Percentiles rank a stretch among this genome's conserved stretches.
Conservation (phyloP, 1,140 invertebrate genomes). For the Pteromalus puparum region DNA sequence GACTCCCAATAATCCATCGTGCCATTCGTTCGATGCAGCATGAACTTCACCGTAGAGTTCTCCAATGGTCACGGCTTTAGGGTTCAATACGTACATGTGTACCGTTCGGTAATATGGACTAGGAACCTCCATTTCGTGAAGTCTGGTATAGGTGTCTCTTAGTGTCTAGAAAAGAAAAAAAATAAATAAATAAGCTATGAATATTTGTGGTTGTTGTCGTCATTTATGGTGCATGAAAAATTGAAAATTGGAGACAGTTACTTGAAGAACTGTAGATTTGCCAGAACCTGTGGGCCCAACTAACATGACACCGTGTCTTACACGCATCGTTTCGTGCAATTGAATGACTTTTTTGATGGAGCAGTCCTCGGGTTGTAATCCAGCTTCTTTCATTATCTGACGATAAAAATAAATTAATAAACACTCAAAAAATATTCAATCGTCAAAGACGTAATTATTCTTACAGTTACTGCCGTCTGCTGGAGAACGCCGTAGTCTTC, state of each 20-base stretch:
- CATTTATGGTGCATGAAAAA: too few relatives aligned
- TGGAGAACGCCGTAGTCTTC: constrained; percentile 87
- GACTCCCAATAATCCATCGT: constrained; percentile 88
- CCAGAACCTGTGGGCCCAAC: constrained; percentile 92
- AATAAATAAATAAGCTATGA: too few relatives aligned
- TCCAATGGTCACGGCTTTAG: constrained; percentile 91
- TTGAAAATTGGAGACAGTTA: constrained; percentile 63
- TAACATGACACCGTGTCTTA: constrained; percentile 95
- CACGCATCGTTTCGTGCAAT: constrained; percentile 93
- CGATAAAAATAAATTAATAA: background rate
- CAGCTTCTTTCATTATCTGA: constrained; percentile 74
- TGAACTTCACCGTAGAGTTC: constrained; percentile 94
- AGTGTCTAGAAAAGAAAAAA: constrained; percentile 74
- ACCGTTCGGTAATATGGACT: constrained; percentile 80
- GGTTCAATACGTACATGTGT: constrained; percentile 86
- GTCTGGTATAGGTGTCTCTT: constrained; percentile 79
- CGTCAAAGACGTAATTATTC: background rate
- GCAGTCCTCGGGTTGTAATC: constrained; percentile 79
- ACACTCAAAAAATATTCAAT: background rate
- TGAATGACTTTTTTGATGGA: constrained; percentile 88
- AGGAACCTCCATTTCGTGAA: constrained; percentile 76
- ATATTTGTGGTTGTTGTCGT: too few relatives aligned
- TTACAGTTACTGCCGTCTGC: constrained; percentile 74
- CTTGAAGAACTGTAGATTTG: constrained; percentile 84
- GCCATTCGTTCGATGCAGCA: constrained; percentile 90